Percentiles rank a stretch among this genome's conserved stretches.
Evolutionary conservation across 2,888 invertebrate genomes (phyloP).

Genomic region (Netelia fuscicornis): DNA sequence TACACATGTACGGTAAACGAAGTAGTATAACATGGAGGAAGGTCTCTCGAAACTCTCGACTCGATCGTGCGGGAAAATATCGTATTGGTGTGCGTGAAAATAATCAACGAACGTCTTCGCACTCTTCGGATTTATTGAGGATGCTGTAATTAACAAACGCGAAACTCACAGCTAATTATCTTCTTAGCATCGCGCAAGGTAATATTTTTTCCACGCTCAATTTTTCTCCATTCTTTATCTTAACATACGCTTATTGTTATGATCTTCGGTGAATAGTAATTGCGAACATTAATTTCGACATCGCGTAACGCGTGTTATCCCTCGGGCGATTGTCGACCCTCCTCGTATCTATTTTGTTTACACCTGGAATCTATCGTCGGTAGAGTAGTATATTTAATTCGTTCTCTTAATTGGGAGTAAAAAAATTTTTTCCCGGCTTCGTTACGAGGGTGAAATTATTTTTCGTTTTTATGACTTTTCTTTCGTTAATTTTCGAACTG

Average conservation of each 20-base stretch:
- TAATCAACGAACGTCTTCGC: constrained; percentile 5
- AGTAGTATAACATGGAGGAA: neutral
- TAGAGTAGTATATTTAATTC: neutral
- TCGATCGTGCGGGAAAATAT: constrained; percentile 22
- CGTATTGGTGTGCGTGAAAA: constrained; percentile 12
- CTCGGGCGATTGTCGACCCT: neutral
- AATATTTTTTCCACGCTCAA: neutral
- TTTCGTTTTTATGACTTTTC: neutral
- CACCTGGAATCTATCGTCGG: neutral
- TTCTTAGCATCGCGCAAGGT: neutral
- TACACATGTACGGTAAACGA: neutral
- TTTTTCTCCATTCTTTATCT: neutral
- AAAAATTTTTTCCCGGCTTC: neutral
- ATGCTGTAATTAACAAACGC: constrained; percentile 27
- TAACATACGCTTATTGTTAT: neutral
- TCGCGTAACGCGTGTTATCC: too few relatives aligned
- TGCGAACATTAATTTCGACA: too few relatives aligned
- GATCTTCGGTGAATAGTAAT: neutral
- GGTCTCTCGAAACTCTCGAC: constrained; percentile 5
- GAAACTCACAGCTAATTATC: constrained; percentile 32
- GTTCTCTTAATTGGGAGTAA: neutral
- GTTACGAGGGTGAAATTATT: neutral
- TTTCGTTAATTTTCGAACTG: neutral
- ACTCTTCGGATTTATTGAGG: constrained; percentile 18
- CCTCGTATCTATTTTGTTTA: neutral